phyloP scores from a whole-genome alignment of 2,797 vertebrate genomes.

The Otolemur crassicaudatus region DNA sequence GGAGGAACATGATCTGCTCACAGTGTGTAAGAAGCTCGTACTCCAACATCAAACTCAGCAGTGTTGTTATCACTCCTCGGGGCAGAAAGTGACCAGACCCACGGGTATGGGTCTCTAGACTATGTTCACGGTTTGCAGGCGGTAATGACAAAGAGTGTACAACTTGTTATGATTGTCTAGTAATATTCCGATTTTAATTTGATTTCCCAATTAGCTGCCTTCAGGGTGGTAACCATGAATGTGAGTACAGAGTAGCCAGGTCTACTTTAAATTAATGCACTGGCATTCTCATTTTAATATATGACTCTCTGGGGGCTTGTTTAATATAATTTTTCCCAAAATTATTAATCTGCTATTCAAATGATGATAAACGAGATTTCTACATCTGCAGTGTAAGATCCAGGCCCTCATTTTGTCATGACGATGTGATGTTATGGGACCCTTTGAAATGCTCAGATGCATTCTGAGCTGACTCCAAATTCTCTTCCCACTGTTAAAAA shows the following conservation, averaged over 20 bases:
- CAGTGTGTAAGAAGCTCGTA: background rate
- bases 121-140: background rate
- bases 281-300: slow-evolving; percentile 52
- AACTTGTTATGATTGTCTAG: slow-evolving; percentile 1
- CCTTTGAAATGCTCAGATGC: background rate
- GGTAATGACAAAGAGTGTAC: background rate
- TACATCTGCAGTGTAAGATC: background rate
- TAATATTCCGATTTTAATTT: slow-evolving; percentile 50
- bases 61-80: background rate
- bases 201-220: background rate
- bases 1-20: background rate
- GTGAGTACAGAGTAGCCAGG: background rate
- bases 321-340: slow-evolving; percentile 32
- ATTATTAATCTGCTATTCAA: slow-evolving; percentile 29
- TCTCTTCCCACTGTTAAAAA: background rate
- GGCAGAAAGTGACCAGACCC: background rate
- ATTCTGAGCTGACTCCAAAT: background rate
- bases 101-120: background rate
- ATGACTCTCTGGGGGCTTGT: background rate
- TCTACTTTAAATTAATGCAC: background rate
- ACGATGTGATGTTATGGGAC: background rate
- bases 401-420: background rate
- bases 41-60: background rate
- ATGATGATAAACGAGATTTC: slow-evolving; percentile 30
- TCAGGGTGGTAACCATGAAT: background rate